Evolutionary conservation across 2,797 vertebrate species (phyloP).

Genomic region (Helostoma temminkii): DNA sequence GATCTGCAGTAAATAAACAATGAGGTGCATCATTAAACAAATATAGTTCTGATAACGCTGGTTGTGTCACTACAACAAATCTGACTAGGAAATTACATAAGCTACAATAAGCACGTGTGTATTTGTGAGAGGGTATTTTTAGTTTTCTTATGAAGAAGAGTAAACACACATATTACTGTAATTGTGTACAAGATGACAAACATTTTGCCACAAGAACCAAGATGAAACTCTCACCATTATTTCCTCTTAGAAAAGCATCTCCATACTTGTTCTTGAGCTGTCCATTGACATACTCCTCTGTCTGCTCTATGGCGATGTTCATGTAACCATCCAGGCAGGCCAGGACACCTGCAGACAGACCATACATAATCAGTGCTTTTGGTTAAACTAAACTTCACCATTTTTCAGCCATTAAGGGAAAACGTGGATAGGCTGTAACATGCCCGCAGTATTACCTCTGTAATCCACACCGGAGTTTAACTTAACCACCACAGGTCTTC

Average conservation of each 20-base stretch:
- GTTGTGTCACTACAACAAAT: too few species aligned
- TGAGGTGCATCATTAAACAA: neutral
- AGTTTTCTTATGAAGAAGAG: too few species aligned
- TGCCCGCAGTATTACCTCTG: conserved; percentile 86
- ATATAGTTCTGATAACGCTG: neutral
- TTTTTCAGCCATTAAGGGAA: neutral
- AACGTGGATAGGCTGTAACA: rapidly evolving
- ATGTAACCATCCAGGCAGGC: conserved; percentile 99
- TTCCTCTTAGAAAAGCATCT: conserved; percentile 97
- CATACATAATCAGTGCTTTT: neutral
- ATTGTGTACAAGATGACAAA: neutral
- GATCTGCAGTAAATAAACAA: neutral
- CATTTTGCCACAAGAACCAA: neutral
- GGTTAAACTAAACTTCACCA: neutral
- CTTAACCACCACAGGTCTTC: conserved; percentile 97
- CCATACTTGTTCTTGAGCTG: conserved; percentile 99
- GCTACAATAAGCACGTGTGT: neutral
- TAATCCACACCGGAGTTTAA: conserved; percentile 99
- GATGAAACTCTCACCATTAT: conserved; percentile 97
- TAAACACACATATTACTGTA: neutral
- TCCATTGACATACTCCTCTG: conserved; percentile 98
- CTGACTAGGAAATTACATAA: neutral
- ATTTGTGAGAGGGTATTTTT: neutral
- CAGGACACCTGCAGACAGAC: conserved; percentile 89
- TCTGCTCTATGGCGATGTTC: conserved; percentile 99